A percentile compares a stretch with the other conserved stretches of the same genome.
Evolutionary conservation across 2,888 invertebrate genomes (phyloP).

Genomic region (Acrocera orbiculus): DNA sequence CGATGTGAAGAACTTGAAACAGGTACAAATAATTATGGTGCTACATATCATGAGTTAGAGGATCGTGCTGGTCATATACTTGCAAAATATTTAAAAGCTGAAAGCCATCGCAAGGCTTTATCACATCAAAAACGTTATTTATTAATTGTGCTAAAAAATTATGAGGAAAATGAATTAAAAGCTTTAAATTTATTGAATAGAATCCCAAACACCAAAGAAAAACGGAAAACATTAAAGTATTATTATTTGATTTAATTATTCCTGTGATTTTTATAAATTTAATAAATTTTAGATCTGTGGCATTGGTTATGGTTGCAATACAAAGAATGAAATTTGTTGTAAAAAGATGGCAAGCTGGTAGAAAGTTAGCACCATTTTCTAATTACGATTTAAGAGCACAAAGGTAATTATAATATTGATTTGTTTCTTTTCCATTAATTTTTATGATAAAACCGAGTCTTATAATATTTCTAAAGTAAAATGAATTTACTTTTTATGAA

Average conservation of each 20-base stretch:
- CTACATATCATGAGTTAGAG: conserved; percentile 23
- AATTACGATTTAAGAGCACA: conserved; percentile 29
- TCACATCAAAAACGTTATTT: conserved; percentile 84
- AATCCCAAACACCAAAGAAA: conserved; percentile 13
- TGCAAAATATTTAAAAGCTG: conserved; percentile 54
- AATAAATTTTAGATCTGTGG: conserved; percentile 34
- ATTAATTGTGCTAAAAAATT: conserved; percentile 40
- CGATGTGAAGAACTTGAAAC: conserved; percentile 31
- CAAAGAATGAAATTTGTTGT: conserved; percentile 49
- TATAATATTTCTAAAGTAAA: too few species aligned
- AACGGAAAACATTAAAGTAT: conserved; percentile 27
- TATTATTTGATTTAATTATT: neutral
- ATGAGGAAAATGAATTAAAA: conserved; percentile 27
- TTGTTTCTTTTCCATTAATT: too few species aligned
- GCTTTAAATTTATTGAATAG: conserved; percentile 18
- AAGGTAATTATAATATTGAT: conserved; percentile 17
- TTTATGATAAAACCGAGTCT: too few species aligned
- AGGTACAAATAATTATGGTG: conserved; percentile 10
- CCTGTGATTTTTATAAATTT: conserved; percentile 3
- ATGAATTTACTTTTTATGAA: too few species aligned
- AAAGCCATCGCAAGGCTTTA: conserved; percentile 74
- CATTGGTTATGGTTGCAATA: conserved; percentile 39
- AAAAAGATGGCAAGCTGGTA: conserved; percentile 42
- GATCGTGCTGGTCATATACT: conserved; percentile 40
- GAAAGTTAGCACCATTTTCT: conserved; percentile 36